A percentile compares a stretch with the other conserved stretches of the same genome.
Conservation (phyloP, 2,797 vertebrate genomes). For the Sebastes taczanowskii region DNA sequence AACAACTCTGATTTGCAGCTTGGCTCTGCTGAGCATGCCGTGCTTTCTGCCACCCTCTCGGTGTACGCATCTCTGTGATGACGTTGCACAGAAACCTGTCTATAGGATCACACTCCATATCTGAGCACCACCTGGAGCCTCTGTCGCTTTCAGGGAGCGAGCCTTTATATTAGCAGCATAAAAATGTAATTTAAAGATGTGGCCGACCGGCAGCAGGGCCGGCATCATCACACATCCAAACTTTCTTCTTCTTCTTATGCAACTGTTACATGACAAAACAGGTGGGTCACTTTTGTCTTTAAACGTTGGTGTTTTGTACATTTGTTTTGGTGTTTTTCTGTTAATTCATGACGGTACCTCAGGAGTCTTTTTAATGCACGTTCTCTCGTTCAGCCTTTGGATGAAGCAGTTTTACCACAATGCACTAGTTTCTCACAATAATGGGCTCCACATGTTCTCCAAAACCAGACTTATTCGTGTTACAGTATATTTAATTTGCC, state of each 20-base stretch:
- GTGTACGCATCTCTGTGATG: too few relatives aligned
- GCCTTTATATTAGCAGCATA: neutral
- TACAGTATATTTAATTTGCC: constrained; percentile 49
- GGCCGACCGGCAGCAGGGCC: neutral
- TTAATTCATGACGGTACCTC: constrained; percentile 57
- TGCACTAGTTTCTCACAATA: constrained; percentile 35
- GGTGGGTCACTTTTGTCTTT: neutral
- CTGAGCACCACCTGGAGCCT: neutral
- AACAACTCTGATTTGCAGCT: too few relatives aligned
- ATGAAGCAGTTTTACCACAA: neutral
- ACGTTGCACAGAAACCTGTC: too few relatives aligned
- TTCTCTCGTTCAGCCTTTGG: constrained; percentile 10
- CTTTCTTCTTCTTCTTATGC: neutral
- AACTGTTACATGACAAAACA: constrained; percentile 24
- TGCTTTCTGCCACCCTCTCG: too few relatives aligned
- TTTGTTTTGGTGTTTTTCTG: constrained; percentile 15
- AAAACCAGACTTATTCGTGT: constrained; percentile 15
- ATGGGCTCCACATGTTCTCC: constrained; percentile 12
- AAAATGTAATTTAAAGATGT: neutral
- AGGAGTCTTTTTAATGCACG: constrained; percentile 40
- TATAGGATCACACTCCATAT: neutral
- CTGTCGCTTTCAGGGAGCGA: neutral
- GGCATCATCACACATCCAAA: neutral
- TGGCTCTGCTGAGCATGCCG: too few relatives aligned
- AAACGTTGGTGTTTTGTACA: neutral